A percentile compares a stretch with the other conserved stretches of the same genome.
Evolutionary conservation across 2,888 invertebrate genomes (phyloP).

Genomic region (Spodoptera picta): DNA sequence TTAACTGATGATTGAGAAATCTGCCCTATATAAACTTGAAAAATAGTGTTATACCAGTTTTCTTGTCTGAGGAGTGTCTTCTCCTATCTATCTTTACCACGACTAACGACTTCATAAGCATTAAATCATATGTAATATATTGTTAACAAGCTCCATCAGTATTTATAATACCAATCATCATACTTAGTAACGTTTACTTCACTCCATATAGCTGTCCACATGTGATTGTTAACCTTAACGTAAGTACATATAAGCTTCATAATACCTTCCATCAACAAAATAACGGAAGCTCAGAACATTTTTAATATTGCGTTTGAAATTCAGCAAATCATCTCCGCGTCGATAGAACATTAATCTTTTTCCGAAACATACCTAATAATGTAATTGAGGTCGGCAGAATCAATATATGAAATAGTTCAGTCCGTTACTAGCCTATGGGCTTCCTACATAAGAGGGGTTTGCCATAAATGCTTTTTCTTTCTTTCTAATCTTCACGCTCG

Average conservation of each 20-base stretch:
- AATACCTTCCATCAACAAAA: constrained; percentile 36
- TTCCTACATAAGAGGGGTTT: too few relatives aligned
- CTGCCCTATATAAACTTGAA: too few relatives aligned
- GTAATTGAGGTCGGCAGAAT: constrained; percentile 42
- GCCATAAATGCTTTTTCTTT: too few relatives aligned
- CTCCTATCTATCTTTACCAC: too few relatives aligned
- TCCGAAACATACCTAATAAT: constrained; percentile 41
- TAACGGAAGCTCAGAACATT: constrained; percentile 32
- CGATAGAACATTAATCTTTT: constrained; percentile 40
- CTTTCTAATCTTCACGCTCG: too few relatives aligned
- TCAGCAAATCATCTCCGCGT: constrained; percentile 26
- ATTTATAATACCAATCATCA: constrained; percentile 38
- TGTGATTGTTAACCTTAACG: constrained; percentile 17
- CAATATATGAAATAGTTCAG: constrained; percentile 29
- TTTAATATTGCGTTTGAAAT: constrained; percentile 41
- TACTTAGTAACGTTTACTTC: constrained; percentile 41
- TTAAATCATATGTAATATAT: constrained; percentile 22
- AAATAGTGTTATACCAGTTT: too few relatives aligned
- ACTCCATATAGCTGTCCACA: constrained; percentile 31
- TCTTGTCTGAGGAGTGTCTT: too few relatives aligned
- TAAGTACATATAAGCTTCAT: constrained; percentile 27
- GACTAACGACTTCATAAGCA: constrained; percentile 30
- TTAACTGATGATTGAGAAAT: too few relatives aligned
- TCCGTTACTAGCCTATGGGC: constrained; percentile 1
- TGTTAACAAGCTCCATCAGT: constrained; percentile 29